phyloP scores from a whole-genome alignment of 2,797 vertebrate genomes.

The Muscicapa comitata region DNA sequence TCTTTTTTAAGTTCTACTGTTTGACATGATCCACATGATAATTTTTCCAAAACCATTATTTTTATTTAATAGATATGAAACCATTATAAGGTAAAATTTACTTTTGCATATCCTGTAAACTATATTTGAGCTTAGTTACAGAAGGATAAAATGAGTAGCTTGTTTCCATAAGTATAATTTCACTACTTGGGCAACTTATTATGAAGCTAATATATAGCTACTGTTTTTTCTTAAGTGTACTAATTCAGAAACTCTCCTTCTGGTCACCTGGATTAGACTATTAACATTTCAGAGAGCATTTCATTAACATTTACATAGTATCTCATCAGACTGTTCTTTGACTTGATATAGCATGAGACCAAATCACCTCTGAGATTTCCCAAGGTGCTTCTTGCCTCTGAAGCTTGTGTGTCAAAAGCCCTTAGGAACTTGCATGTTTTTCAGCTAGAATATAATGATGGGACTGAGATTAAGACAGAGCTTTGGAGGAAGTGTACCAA shows the following conservation, averaged over 20 bases:
- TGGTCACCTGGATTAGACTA: conserved; percentile 30
- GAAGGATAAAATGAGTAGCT: background rate
- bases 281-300: conserved; percentile 52
- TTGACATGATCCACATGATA: background rate
- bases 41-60: background rate
- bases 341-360: conserved; percentile 12
- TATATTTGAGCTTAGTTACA: background rate
- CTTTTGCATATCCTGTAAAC: background rate
- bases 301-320: conserved; percentile 50
- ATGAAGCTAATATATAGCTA: background rate
- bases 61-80: background rate
- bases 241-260: background rate
- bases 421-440: background rate
- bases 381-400: conserved; percentile 31
- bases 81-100: background rate
- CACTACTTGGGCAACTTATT: background rate
- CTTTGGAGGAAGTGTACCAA: background rate
- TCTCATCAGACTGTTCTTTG: conserved; percentile 33
- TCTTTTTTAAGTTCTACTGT: background rate
- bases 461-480: background rate
- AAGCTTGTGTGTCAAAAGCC: conserved; percentile 29
- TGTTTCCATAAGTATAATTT: background rate
- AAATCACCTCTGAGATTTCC: conserved; percentile 40
- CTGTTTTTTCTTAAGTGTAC: background rate
- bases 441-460: conserved; percentile 16